A percentile compares a stretch with the other conserved stretches of the same genome.
phyloP scores from a whole-genome alignment of 2,888 invertebrate species.

The Metopia argyrocephala region DNA sequence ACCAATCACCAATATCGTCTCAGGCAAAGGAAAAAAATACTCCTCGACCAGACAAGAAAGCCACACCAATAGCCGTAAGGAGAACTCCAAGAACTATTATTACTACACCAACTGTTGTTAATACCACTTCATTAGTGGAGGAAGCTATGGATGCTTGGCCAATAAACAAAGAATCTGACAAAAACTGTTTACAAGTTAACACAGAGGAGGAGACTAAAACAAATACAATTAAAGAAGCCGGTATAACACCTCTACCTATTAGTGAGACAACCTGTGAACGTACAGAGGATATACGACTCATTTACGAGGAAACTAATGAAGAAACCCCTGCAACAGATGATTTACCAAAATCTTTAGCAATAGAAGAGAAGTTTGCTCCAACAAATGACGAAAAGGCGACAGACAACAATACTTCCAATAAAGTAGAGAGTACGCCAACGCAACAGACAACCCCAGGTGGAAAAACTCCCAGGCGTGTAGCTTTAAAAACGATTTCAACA shows the following conservation, averaged over 20 bases:
- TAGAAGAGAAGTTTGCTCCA: slow-evolving; percentile 5
- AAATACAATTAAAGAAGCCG: slow-evolving; percentile 12
- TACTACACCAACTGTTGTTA: slow-evolving; percentile 63
- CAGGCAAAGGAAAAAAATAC: slow-evolving; percentile 20
- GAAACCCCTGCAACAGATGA: slow-evolving; percentile 54
- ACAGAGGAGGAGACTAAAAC: not conserved
- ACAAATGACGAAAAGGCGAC: slow-evolving; percentile 14
- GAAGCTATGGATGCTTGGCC: slow-evolving; percentile 76
- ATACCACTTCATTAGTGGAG: slow-evolving; percentile 68
- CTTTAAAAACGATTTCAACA: slow-evolving; percentile 87
- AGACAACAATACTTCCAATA: slow-evolving; percentile 41
- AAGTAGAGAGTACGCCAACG: slow-evolving; percentile 38
- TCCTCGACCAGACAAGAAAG: slow-evolving; percentile 64
- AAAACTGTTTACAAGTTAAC: slow-evolving; percentile 20
- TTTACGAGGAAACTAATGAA: slow-evolving; percentile 81
- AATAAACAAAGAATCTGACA: slow-evolving; percentile 34
- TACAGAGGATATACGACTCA: slow-evolving; percentile 81
- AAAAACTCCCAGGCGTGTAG: slow-evolving; percentile 84
- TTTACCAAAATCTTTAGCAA: not conserved
- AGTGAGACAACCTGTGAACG: slow-evolving; percentile 69
- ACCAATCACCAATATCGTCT: slow-evolving; percentile 32
- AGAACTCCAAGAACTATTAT: slow-evolving; percentile 74
- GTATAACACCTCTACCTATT: slow-evolving; percentile 28
- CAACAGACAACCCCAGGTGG: slow-evolving; percentile 69
- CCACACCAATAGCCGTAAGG: slow-evolving; percentile 75